Evolutionary conservation across 2,888 invertebrate species (phyloP), one percentile per base, ranked within the genome.

Genomic region (Netelia inedita): DNA sequence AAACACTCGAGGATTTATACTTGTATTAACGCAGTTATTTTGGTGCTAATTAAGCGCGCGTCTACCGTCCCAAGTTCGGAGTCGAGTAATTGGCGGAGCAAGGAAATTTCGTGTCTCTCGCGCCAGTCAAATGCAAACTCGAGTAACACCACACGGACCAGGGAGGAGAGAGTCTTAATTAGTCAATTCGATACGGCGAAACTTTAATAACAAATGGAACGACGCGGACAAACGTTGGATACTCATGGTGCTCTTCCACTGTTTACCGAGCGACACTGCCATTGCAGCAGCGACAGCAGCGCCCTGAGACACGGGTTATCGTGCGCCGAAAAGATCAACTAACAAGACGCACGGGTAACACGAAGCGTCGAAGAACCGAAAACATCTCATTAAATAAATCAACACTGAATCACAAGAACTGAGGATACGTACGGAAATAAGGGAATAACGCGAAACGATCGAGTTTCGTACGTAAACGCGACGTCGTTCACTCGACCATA

Each of bases 41-140:
- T 85, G 81, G 90, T 88, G 85, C 89, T 92, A 91, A 92, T 91
- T 92, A 91, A 91, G 88, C 84, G 87, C 82, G 82, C 86, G 79
- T 68, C 86, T 74, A 61, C 53, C 82, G 82, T 75, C 41, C 53
- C 61, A 23, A 82, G 79, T 75, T 78, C 78, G 76, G 83, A 82
- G 82, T 71, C 87, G 35, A 35, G 35, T 91, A 89, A 91, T 90
- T 90, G 90, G 90, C 89, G 6, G 6, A 88, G 66, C 59, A 78
- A 50, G 68, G 53, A 80, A 85, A 82, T 1, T n/a, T 57, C 63
- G 28, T 28, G 41, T 46, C 71, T 19, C 21, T 66, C 72, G 79
- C 23, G 43, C 78, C 78, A 63, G 53, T 79, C 41, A 53, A 63
- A 74, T 69, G 46, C 65, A 53, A 53, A 21, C 55, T n/a, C 69